Evolutionary conservation across 2,888 invertebrate genomes (phyloP).

Genomic region (Hyposoter didymator): DNA sequence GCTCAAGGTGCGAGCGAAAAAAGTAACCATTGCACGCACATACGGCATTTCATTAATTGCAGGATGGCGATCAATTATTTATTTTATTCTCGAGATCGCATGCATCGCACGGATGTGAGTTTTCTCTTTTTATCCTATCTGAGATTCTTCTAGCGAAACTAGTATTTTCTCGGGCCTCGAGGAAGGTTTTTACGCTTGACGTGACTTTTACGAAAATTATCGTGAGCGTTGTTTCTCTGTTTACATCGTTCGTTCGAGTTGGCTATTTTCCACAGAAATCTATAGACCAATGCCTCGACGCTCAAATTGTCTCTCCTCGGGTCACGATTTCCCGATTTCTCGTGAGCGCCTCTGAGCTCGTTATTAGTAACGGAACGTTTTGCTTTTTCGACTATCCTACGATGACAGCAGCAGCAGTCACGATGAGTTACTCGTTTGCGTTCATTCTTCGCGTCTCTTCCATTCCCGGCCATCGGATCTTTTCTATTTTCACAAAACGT

Average conservation of each 20-base stretch:
- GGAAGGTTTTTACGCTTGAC: slow-evolving; percentile 46
- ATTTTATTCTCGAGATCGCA: slow-evolving; percentile 22
- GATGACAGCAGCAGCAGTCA: slow-evolving; percentile 18
- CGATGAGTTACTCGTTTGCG: slow-evolving; percentile 27
- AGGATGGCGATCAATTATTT: not conserved
- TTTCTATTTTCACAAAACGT: not conserved
- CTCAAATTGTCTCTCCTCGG: slow-evolving; percentile 29
- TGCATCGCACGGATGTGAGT: not conserved
- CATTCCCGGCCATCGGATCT: slow-evolving; percentile 56
- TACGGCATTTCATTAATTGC: slow-evolving; percentile 51
- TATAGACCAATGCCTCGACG: slow-evolving; percentile 55
- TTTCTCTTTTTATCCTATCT: slow-evolving; percentile 8
- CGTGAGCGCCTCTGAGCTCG: not conserved
- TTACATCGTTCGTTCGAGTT: slow-evolving; percentile 53
- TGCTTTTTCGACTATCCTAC: slow-evolving; percentile 20
- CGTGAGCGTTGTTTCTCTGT: slow-evolving; percentile 46
- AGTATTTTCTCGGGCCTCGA: slow-evolving; percentile 11
- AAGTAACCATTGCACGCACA: slow-evolving; percentile 34
- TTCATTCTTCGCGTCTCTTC: slow-evolving; percentile 11
- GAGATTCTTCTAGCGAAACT: not conserved
- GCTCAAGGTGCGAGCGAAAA: slow-evolving; percentile 38
- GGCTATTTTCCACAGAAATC: slow-evolving; percentile 55
- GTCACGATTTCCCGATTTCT: slow-evolving; percentile 29
- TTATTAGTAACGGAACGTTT: not conserved
- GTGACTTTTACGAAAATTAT: slow-evolving; percentile 51